Conservation (phyloP, 1,140 invertebrate genomes). For the Ridgeia piscesae region DNA sequence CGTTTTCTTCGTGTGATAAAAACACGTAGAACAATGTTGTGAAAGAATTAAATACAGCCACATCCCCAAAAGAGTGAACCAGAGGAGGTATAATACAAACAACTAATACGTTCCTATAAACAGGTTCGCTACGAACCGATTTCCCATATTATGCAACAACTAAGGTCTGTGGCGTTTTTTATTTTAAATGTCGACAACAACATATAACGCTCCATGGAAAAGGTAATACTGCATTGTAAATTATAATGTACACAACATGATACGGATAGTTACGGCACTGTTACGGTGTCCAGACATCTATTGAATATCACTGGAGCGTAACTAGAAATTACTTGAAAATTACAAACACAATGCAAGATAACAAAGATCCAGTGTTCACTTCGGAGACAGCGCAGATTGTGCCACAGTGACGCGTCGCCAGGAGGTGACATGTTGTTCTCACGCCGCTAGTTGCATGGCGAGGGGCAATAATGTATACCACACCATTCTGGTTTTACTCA, state of each 20-base stretch:
- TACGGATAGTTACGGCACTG: neutral
- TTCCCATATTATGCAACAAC: neutral
- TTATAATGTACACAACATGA: neutral
- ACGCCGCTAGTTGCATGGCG: neutral
- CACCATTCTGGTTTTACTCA: neutral
- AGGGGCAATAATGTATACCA: neutral
- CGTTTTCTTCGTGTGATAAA: no score
- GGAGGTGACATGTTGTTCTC: neutral
- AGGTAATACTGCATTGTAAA: neutral
- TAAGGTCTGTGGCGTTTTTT: neutral
- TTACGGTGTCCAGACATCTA: neutral
- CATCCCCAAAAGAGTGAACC: neutral
- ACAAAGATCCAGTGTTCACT: neutral
- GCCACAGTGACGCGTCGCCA: no score
- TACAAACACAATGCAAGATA: neutral
- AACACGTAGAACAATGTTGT: no score
- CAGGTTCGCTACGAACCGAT: neutral
- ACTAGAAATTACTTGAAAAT: neutral
- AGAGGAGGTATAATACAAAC: neutral
- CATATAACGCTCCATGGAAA: neutral
- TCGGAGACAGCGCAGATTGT: neutral
- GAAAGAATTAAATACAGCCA: no score
- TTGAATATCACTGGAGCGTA: neutral
- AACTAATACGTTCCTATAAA: no score
- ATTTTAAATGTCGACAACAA: neutral